Evolutionary conservation across 2,113 vertebrate genomes (phyloP), one percentile per base, ranked within the genome.

Genomic region (Tilapia sparmanii): DNA sequence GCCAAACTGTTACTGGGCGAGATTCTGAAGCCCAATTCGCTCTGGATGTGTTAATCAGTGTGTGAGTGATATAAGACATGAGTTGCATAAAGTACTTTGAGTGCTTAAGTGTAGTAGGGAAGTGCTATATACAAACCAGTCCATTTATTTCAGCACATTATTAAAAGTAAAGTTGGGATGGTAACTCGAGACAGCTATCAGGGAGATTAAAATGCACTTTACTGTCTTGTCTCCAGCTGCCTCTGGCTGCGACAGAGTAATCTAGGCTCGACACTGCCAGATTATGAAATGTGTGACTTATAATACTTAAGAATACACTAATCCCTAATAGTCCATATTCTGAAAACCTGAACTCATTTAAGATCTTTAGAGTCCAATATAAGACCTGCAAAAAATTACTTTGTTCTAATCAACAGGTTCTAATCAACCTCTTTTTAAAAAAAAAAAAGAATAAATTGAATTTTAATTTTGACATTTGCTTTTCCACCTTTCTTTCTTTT

Each of bases 391-490:
- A 31, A 76, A 45, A 26, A 18, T 26, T 18, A 47, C 15, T 18
- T 26, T 73, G 38, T 73, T 73, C n/a, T 73, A 26, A 26, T 7
- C 68, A 73, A 73, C 68, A 73, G 8, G 5, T 73, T n/a, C n/a
- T n/a, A n/a, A n/a, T n/a, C n/a, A 73, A 6, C 5, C 7, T 73
- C 22, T n/a, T 55, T 59, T 8, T 26, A 0, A 0, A 59, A 59
- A 40, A 50, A 50, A 15, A 45, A 15, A 24, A 24, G 2, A 73
- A 45, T 18, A 73, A 26, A 10, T 10, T 10, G 1, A 73, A 73
- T 45, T 73, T 45, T 18, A 26, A 24, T 45, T 26, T 71, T 42
- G 38, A 42, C n/a, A 42, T 71, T 71, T 40, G 35, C 63, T 6
- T 71, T 42, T 71, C n/a, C 7, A 42, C 66, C n/a, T 4, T 8